A percentile compares a stretch with the other conserved stretches of the same genome.
Evolutionary conservation across 2,797 vertebrate species (phyloP).

Genomic region (Manis crassicaudata): DNA sequence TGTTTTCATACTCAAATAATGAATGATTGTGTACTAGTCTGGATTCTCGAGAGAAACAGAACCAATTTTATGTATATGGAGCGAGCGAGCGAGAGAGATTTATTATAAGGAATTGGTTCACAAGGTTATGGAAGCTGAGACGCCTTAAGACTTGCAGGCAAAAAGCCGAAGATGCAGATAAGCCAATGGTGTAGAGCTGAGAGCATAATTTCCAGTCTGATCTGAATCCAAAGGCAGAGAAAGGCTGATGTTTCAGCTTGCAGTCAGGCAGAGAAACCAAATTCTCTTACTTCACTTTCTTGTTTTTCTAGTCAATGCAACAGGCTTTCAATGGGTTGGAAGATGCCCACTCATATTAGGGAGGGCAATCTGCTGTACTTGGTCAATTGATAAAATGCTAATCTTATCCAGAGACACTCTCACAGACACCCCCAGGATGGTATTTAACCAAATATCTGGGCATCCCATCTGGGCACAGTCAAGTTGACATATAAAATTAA

Average conservation of each 20-base stretch:
- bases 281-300: not conserved
- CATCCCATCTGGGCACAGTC: not conserved
- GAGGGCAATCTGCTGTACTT: not conserved
- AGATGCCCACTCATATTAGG: not conserved
- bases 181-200: fast-evolving
- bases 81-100: not conserved
- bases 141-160: not conserved
- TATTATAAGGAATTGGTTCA: not conserved
- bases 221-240: not conserved
- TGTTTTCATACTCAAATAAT: not conserved
- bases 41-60: not conserved
- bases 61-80: not conserved
- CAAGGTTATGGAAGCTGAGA: not conserved
- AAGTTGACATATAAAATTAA: not conserved
- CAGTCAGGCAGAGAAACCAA: not conserved
- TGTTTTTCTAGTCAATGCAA: not conserved
- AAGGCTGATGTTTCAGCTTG: not conserved
- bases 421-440: not conserved
- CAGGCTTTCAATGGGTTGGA: not conserved
- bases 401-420: not conserved
- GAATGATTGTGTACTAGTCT: not conserved
- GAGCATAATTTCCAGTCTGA: not conserved
- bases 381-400: not conserved
- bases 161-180: too few relatives aligned
- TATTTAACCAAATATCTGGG: not conserved